Percentiles rank a stretch among this genome's conserved stretches.
Evolutionary conservation across 2,113 vertebrate genomes (phyloP).

Genomic region (Hydrochoerus hydrochaeris): DNA sequence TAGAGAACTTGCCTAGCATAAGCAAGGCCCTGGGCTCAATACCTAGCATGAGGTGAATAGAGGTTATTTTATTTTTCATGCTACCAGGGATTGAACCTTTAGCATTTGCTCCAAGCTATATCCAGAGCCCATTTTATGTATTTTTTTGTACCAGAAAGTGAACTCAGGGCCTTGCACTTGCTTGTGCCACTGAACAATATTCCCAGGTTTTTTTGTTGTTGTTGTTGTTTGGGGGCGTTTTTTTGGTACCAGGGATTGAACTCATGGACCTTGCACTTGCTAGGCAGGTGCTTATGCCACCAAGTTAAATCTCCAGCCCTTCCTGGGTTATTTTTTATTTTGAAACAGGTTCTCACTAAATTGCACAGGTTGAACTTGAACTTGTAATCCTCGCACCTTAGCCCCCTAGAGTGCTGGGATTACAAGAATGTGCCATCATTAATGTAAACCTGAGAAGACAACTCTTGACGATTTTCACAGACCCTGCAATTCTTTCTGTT

Average conservation of each 20-base stretch:
- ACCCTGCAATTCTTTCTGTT: neutral
- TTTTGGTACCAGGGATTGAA: too few relatives aligned
- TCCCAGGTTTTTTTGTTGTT: too few relatives aligned
- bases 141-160: too few relatives aligned
- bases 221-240: too few relatives aligned
- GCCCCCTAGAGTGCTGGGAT: neutral
- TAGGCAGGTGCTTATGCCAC: too few relatives aligned
- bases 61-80: neutral
- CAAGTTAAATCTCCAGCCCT: too few relatives aligned
- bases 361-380: neutral
- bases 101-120: neutral
- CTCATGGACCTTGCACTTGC: too few relatives aligned
- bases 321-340: neutral
- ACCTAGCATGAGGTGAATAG: neutral
- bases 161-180: too few relatives aligned
- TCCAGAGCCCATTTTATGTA: neutral
- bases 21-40: neutral
- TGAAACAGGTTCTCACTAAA: neutral
- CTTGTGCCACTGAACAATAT: too few relatives aligned
- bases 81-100: neutral
- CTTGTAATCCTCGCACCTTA: neutral
- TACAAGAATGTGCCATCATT: neutral
- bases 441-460: neutral
- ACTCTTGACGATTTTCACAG: neutral
- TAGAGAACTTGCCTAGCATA: neutral